Conservation (phyloP, 1,140 invertebrate genomes). For the Elymnias hypermnestra region DNA sequence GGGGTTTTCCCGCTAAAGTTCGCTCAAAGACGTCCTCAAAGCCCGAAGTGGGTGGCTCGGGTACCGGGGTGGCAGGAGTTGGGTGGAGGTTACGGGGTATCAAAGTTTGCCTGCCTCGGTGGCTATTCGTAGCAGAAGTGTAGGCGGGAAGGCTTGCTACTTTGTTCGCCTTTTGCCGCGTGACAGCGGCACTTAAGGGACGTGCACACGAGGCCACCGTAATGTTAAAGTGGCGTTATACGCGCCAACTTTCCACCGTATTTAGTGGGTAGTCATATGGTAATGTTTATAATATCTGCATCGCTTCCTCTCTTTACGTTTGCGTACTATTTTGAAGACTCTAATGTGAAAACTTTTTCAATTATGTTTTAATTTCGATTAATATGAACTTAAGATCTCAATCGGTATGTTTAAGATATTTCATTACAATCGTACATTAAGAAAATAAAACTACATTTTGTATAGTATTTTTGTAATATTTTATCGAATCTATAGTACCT, state of each 20-base stretch:
- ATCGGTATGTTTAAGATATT: no score
- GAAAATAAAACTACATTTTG: no score
- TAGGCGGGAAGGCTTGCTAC: slow-evolving; percentile 58
- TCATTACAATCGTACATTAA: no score
- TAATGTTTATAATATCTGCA: slow-evolving; percentile 23
- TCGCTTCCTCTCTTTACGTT: slow-evolving; percentile 10
- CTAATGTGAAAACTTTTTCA: no score
- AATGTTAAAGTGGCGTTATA: slow-evolving; percentile 52
- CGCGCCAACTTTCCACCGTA: slow-evolving; percentile 34
- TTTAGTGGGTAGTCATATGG: slow-evolving; percentile 14
- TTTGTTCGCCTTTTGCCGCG: slow-evolving; percentile 58
- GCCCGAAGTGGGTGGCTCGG: slow-evolving; percentile 48
- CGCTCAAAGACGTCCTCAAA: slow-evolving; percentile 69
- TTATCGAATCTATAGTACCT: no score
- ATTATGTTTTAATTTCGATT: no score
- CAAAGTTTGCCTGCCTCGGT: slow-evolving; percentile 59
- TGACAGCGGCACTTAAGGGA: slow-evolving; percentile 72
- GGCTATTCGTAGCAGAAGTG: slow-evolving; percentile 41
- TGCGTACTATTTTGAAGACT: not conserved
- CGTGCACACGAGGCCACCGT: slow-evolving; percentile 36
- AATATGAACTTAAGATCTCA: no score
- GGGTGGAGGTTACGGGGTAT: slow-evolving; percentile 49
- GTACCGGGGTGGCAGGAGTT: slow-evolving; percentile 53
- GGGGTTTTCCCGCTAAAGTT: slow-evolving; percentile 70
- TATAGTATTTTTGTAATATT: no score